Evolutionary conservation across 23 tunicate species (phyloP).

Genomic region (Styela clava): DNA sequence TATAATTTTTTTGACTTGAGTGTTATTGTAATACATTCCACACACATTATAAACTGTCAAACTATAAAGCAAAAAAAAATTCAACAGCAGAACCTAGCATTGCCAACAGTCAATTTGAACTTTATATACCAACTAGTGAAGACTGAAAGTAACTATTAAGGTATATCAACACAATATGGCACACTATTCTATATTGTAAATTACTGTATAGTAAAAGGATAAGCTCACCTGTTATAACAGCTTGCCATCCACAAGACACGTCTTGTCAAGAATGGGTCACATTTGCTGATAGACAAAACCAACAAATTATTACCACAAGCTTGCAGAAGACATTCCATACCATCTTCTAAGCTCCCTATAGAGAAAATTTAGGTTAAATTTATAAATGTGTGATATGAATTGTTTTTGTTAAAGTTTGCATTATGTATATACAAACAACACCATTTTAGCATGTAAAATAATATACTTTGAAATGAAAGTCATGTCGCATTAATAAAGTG

Average conservation of each 20-base stretch:
- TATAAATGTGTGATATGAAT: not conserved
- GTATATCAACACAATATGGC: no score
- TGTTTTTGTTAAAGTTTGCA: no score
- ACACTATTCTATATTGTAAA: no score
- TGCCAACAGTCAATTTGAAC: no score
- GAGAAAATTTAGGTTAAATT: not conserved
- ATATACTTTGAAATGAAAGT: not conserved
- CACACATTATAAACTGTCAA: no score
- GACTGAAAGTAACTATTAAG: no score
- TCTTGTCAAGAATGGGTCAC: slow-evolving; percentile 65
- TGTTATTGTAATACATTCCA: no score
- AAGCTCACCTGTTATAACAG: slow-evolving; percentile 67
- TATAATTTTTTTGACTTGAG: no score
- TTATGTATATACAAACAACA: not conserved
- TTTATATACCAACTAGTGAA: no score
- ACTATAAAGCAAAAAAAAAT: no score
- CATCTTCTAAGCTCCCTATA: slow-evolving; percentile 70
- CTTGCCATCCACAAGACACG: slow-evolving; percentile 70
- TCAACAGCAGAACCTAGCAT: no score
- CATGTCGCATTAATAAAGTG: not conserved
- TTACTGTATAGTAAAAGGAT: no score
- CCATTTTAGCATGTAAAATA: not conserved
- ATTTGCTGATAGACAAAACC: slow-evolving; percentile 52
- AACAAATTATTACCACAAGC: slow-evolving; percentile 55
- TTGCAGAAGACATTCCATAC: slow-evolving; percentile 65